phyloP scores from a whole-genome alignment of 2,888 invertebrate genomes.

The Trichogramma evanescens region DNA sequence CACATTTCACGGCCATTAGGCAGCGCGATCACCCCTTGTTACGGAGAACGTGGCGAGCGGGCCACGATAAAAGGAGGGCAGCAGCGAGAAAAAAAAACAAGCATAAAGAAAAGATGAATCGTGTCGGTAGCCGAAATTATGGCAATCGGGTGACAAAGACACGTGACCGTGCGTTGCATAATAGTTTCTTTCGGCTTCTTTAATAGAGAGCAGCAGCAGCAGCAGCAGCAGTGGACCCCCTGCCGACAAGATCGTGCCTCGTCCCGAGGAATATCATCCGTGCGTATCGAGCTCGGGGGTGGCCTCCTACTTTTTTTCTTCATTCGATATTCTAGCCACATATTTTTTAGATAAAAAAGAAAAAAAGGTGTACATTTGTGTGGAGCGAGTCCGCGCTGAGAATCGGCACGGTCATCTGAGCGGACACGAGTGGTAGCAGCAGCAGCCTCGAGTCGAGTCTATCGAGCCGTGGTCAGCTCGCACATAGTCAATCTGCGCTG shows the following conservation, averaged over 20 bases:
- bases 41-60: background rate
- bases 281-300: too few species aligned
- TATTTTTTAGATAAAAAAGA: background rate
- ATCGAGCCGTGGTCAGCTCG: too few species aligned
- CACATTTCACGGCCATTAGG: conserved; percentile 9
- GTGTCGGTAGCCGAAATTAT: conserved; percentile 12
- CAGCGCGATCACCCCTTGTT: background rate
- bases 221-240: conserved; percentile 1
- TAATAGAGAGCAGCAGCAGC: conserved; percentile 5
- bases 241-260: background rate
- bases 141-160: conserved; percentile 15
- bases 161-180: conserved; percentile 7
- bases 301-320: too few species aligned
- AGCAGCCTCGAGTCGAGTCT: too few species aligned
- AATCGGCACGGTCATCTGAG: too few species aligned
- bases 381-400: background rate
- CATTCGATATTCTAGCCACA: too few species aligned
- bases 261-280: too few species aligned
- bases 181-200: background rate
- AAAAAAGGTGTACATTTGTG: background rate
- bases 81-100: conserved; percentile 4
- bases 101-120: background rate
- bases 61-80: background rate
- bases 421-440: too few species aligned
- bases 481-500: too few species aligned